These are phyloP conservation scores for Yponomeuta malinellus DNA, from an alignment of 2,888 invertebrate species.

Conservation along the genomic window DNA sequence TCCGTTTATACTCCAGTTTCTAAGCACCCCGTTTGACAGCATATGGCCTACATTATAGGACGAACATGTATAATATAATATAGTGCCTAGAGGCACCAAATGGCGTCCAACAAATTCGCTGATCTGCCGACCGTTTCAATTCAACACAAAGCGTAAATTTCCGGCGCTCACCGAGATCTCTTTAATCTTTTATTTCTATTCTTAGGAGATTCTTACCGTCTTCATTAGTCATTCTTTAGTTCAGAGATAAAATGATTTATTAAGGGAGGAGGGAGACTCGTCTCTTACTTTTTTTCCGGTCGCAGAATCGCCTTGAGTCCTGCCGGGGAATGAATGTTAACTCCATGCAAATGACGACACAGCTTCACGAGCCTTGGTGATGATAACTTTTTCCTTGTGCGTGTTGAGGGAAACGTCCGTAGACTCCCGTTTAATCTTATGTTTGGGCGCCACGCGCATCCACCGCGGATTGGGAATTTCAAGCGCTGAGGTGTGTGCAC, in stretches of 20 bases:
- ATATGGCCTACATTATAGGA: too few relatives aligned
- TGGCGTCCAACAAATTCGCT: background rate
- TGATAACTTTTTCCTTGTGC: slow-evolving; percentile 13
- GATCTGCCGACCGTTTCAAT: too few relatives aligned
- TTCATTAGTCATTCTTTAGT: slow-evolving; percentile 60
- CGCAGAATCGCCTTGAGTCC: slow-evolving; percentile 14
- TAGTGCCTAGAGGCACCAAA: too few relatives aligned
- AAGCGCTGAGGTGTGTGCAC: too few relatives aligned
- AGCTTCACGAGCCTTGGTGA: slow-evolving; percentile 20
- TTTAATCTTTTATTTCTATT: slow-evolving; percentile 52
- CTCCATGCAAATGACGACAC: slow-evolving; percentile 41
- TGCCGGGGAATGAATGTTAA: slow-evolving; percentile 29
- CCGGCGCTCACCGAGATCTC: slow-evolving; percentile 41
- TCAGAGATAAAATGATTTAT: slow-evolving; percentile 61
- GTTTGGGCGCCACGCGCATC: slow-evolving; percentile 7
- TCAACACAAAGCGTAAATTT: slow-evolving; percentile 29
- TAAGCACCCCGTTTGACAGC: too few relatives aligned
- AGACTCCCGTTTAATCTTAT: slow-evolving; percentile 17
- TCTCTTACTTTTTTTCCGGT: slow-evolving; percentile 26
- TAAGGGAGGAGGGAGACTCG: slow-evolving; percentile 31
- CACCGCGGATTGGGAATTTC: too few relatives aligned
- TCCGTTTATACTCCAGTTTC: too few relatives aligned
- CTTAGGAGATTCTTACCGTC: slow-evolving; percentile 39
- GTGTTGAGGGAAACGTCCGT: background rate
- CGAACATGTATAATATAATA: too few relatives aligned